A percentile compares a stretch with the other conserved stretches of the same genome.
These are phyloP conservation scores for Miniopterus natalensis DNA, from an alignment of 2,113 vertebrate genomes.

Conservation along the genomic window DNA sequence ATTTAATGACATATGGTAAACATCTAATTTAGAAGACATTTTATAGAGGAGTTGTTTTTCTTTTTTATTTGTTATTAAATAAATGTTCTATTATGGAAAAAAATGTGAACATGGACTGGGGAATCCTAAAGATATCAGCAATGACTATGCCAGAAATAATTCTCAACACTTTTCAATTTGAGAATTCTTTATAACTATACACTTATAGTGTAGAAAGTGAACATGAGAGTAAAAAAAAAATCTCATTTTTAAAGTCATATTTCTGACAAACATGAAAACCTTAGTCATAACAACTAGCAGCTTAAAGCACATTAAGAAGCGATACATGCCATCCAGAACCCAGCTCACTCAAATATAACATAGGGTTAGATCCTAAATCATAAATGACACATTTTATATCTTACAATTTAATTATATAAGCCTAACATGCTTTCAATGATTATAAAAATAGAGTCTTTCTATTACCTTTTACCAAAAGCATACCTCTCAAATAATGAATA, in stretches of 20 bases:
- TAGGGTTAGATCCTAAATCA: background rate
- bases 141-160: background rate
- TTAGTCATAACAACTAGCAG: background rate
- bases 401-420: conserved; percentile 27
- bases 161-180: background rate
- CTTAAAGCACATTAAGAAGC: background rate
- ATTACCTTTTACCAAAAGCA: background rate
- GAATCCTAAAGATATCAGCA: background rate
- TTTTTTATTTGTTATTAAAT: background rate
- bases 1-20: background rate
- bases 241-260: background rate
- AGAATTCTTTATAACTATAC: background rate
- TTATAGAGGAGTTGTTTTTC: background rate
- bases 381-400: background rate
- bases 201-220: background rate
- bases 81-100: background rate
- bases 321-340: background rate
- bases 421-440: background rate
- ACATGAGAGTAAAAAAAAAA: background rate
- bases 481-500: background rate
- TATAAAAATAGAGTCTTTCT: background rate
- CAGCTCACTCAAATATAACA: background rate
- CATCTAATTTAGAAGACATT: background rate
- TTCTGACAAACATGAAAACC: background rate
- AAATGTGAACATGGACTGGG: background rate